Evolutionary conservation across 37 sponge, comb jelly and placozoan species (phyloP).

Genomic region (Haliclona indistincta): DNA sequence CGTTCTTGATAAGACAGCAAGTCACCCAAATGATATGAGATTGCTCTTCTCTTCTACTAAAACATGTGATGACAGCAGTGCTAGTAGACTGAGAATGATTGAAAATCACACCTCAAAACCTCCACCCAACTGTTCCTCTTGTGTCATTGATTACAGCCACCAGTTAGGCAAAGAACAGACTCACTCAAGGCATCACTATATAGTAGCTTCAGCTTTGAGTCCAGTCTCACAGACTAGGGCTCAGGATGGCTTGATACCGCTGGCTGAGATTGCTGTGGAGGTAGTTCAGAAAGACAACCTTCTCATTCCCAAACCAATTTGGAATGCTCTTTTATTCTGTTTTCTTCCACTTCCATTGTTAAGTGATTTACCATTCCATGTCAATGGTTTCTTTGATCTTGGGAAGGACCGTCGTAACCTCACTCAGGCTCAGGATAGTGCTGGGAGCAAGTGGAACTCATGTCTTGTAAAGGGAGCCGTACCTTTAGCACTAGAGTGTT

Average conservation of each 20-base stretch:
- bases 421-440: constrained; percentile 5
- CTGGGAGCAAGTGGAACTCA: constrained; percentile 50
- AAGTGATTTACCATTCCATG: constrained; percentile 36
- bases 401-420: constrained; percentile 52
- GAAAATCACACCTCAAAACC: neutral
- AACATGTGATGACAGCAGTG: neutral
- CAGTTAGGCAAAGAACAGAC: neutral
- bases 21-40: neutral
- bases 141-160: neutral
- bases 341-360: constrained; percentile 57
- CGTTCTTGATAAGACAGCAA: constrained; percentile 14
- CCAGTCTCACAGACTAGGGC: no score
- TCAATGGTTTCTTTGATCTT: constrained; percentile 64
- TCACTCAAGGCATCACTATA: neutral
- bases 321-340: constrained; percentile 37
- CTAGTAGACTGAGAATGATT: neutral
- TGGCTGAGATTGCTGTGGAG: constrained; percentile 27
- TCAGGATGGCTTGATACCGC: constrained; percentile 33
- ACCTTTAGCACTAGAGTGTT: constrained; percentile 19
- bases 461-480: constrained; percentile 35
- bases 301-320: neutral
- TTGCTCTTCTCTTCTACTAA: neutral
- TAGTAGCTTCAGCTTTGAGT: constrained; percentile 20
- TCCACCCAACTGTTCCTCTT: neutral
- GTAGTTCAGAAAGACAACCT: neutral